phyloP scores from a whole-genome alignment of 2,888 invertebrate species.

The Rhogogaster chlorosoma region DNA sequence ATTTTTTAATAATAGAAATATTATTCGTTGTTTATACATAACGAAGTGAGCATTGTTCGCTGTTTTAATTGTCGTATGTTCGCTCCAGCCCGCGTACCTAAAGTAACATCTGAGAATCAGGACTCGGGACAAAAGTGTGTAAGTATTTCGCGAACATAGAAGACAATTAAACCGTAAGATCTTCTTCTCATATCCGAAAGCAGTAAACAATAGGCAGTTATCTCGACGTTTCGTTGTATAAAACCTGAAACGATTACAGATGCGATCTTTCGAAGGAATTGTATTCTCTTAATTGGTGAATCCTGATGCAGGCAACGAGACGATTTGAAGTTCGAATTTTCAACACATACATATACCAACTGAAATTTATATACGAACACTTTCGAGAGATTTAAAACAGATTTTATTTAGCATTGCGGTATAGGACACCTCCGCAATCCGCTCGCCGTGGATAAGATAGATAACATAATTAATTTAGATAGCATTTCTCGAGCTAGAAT shows the following conservation, averaged over 20 bases:
- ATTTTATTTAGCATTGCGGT: slow-evolving; percentile 26
- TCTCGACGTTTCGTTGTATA: not conserved
- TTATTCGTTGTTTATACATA: not conserved
- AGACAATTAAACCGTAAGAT: slow-evolving; percentile 32
- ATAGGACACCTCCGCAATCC: slow-evolving; percentile 52
- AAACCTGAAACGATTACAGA: not conserved
- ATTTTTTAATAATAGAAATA: slow-evolving; percentile 9
- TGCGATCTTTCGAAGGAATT: not conserved
- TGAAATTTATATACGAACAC: not conserved
- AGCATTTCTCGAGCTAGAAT: slow-evolving; percentile 34
- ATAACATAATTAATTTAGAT: slow-evolving; percentile 51
- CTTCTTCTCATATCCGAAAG: slow-evolving; percentile 1
- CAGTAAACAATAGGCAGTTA: slow-evolving; percentile 23
- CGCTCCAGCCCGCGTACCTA: not conserved
- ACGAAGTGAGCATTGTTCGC: not conserved
- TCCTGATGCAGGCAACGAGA: not conserved
- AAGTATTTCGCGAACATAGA: not conserved
- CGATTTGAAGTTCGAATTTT: not conserved
- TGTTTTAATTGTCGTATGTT: slow-evolving; percentile 31
- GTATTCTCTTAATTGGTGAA: not conserved
- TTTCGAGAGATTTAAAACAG: not conserved
- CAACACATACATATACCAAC: not conserved
- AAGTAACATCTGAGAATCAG: slow-evolving; percentile 44
- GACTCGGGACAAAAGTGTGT: not conserved
- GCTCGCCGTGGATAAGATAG: slow-evolving; percentile 44